Evolutionary conservation across 2,797 vertebrate species (phyloP).

Genomic region (Protonibea diacanthus): DNA sequence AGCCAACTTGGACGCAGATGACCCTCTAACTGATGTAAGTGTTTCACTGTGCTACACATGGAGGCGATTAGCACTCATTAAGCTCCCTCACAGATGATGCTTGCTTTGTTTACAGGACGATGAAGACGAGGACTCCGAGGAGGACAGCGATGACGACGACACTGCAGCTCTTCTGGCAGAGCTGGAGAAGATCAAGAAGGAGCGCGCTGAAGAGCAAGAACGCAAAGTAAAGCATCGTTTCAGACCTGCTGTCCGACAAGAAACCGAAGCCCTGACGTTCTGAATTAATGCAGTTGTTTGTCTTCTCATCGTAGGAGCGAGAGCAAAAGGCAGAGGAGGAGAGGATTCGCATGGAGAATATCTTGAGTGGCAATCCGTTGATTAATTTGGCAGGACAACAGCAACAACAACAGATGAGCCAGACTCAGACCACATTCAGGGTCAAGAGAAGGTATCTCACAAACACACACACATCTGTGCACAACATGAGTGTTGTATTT

Average conservation of each 20-base stretch:
- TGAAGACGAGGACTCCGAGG: constrained; percentile 92
- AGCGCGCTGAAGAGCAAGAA: constrained; percentile 96
- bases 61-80: constrained; percentile 10
- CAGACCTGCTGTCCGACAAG: neutral
- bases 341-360: constrained; percentile 98
- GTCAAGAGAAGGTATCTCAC: constrained; percentile 94
- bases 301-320: constrained; percentile 87
- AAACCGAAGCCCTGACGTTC: neutral
- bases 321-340: constrained; percentile 99
- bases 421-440: constrained; percentile 89
- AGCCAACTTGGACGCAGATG: constrained; percentile 97
- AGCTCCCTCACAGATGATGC: neutral
- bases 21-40: constrained; percentile 95
- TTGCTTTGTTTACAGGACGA: constrained; percentile 84
- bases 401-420: constrained; percentile 81
- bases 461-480: neutral
- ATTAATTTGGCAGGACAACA: constrained; percentile 94
- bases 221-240: constrained; percentile 88
- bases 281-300: constrained; percentile 9
- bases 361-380: constrained; percentile 96
- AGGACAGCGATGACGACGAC: constrained; percentile 95
- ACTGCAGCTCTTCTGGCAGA: constrained; percentile 98
- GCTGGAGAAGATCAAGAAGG: constrained; percentile 99
- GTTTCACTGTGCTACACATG: neutral
- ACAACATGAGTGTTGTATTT: neutral